Conservation (phyloP, 2,113 vertebrate species). For the Poecile atricapillus region DNA sequence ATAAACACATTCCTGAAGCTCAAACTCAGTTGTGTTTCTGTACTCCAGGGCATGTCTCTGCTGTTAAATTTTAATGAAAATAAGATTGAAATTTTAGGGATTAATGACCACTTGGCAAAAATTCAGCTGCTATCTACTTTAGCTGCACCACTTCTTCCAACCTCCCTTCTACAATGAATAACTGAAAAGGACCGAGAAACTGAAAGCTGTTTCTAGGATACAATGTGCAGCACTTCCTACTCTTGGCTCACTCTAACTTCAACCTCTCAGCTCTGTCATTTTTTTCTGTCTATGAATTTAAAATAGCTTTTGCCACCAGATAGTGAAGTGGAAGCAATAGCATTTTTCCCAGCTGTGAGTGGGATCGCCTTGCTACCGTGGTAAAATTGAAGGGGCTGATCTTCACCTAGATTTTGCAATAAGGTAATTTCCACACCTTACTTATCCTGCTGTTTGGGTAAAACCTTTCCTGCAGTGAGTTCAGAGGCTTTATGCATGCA, state of each 20-base stretch:
- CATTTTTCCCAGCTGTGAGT: not conserved
- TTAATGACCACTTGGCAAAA: not conserved
- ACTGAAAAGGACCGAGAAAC: not conserved
- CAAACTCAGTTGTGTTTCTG: not conserved
- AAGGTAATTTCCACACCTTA: not conserved
- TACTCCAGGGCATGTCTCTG: not conserved
- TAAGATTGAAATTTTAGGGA: not conserved
- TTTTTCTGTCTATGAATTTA: conserved; percentile 50
- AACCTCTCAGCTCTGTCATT: conserved; percentile 44
- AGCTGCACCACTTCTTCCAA: conserved; percentile 19
- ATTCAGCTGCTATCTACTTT: conserved; percentile 12
- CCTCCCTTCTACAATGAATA: conserved; percentile 20
- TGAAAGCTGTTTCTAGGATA: conserved; percentile 64
- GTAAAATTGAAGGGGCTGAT: not conserved
- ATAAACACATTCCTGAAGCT: not conserved
- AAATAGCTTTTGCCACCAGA: conserved; percentile 26
- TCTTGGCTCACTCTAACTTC: conserved; percentile 53
- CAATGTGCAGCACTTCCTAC: conserved; percentile 40
- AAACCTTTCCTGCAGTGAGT: not conserved
- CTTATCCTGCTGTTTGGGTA: not conserved
- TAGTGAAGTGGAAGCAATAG: not conserved
- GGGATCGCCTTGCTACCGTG: not conserved
- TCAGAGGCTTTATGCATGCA: not conserved
- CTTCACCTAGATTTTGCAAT: not conserved
- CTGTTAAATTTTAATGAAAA: conserved; percentile 15